Percentiles rank a stretch among this genome's conserved stretches.
These are phyloP conservation scores for Aphelocoma californica DNA, from an alignment of 2,797 vertebrate species.

Conservation along the genomic window DNA sequence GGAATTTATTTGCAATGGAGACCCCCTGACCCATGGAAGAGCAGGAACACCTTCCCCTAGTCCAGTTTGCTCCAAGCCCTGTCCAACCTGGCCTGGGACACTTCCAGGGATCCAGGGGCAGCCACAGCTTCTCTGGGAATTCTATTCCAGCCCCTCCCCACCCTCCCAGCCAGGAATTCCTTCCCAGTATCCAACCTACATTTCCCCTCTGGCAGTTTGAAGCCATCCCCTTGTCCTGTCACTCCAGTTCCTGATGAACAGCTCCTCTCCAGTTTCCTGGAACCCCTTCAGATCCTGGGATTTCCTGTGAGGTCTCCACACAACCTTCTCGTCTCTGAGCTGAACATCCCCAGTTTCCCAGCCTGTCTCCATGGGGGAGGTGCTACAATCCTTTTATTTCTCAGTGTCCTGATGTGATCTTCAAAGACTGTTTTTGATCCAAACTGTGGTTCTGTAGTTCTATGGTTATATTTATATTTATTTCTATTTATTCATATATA, in stretches of 20 bases:
- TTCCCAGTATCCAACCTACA: not conserved
- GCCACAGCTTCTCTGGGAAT: not conserved
- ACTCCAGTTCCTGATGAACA: not conserved
- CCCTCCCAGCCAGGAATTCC: not conserved
- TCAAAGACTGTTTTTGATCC: not conserved
- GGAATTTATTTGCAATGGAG: not conserved
- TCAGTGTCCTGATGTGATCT: accelerated
- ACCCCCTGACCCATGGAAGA: no score
- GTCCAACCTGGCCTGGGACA: accelerated
- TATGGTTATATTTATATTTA: not conserved
- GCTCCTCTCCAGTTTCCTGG: not conserved
- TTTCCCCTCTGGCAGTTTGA: not conserved
- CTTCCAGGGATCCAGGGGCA: not conserved
- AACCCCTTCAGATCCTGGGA: not conserved
- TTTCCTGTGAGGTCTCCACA: not conserved
- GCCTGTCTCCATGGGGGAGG: accelerated
- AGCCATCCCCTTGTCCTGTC: not conserved
- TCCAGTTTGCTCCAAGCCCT: accelerated
- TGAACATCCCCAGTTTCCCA: not conserved
- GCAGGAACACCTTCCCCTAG: accelerated
- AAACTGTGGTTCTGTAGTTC: not conserved
- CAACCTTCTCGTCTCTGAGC: not conserved
- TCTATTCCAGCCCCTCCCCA: accelerated
- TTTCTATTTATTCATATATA: not conserved
- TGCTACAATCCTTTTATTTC: not conserved